phyloP scores from a whole-genome alignment of 2,797 vertebrate genomes.

The Acridotheres tristis region DNA sequence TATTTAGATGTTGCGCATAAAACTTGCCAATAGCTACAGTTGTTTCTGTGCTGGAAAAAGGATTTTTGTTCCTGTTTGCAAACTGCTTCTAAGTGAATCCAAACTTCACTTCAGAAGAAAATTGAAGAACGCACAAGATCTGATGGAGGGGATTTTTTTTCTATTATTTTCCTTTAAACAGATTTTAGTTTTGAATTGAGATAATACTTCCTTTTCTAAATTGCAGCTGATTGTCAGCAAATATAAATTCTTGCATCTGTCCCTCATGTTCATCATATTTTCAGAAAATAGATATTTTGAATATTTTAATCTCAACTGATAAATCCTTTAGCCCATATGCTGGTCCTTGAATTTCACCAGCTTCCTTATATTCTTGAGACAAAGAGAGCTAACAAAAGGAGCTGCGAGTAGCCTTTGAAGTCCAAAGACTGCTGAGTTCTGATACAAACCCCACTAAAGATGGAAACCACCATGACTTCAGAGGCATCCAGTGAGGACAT shows the following conservation, averaged over 20 bases:
- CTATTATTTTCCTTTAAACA: not conserved
- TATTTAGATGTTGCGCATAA: not conserved
- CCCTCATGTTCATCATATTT: not conserved
- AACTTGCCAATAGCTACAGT: not conserved
- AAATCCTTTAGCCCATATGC: not conserved
- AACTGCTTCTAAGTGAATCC: not conserved
- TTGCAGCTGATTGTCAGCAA: not conserved
- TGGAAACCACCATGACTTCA: not conserved
- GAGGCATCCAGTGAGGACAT: not conserved
- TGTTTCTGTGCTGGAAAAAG: accelerated
- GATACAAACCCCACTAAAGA: not conserved
- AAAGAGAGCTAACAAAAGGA: not conserved
- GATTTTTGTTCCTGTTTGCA: not conserved
- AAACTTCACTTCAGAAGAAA: not conserved
- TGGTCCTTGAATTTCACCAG: not conserved
- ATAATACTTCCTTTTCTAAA: not conserved
- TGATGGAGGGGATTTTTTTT: not conserved
- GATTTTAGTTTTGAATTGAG: not conserved
- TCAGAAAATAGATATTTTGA: not conserved
- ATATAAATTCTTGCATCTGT: not conserved
- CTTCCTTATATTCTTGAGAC: not conserved
- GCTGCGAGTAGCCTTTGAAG: not conserved
- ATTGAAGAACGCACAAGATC: not conserved
- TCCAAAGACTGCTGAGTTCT: not conserved
- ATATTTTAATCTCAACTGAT: not conserved